Evolutionary conservation across 2,888 invertebrate genomes (phyloP), one percentile per base, ranked within the genome.

Genomic region (Caradrina kadenii): DNA sequence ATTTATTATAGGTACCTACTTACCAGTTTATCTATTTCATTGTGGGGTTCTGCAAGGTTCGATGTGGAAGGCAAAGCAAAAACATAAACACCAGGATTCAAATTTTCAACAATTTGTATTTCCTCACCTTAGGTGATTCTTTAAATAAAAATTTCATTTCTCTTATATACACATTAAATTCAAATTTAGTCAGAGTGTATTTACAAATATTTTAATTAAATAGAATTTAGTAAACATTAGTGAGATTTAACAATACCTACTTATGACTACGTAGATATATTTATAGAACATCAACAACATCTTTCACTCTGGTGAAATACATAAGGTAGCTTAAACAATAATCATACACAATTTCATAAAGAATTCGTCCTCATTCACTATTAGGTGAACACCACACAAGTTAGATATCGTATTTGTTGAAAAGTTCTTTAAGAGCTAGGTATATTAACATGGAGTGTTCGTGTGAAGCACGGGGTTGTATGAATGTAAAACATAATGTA

Each of bases 181-280:
- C 90, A 94, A 96, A 94, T 95, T 93, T 96, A 94, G 94, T 95
- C 91, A 90, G 91, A 93, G 96, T 96, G 96, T 96, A 96, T 96
- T 96, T 96, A 96, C 96, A 96, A 96, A 96, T 96, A 96, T 95
- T 96, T 95, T 94, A 94, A 94, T 96, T 95, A 93, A 96, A 95
- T 95, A 95, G 94, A 94, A 94, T 96, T 96, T 96, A 96, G 96
- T 96, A 96, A 96, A 95, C 94, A 95, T 95, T 95, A 95, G 95
- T 95, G 96, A 94, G 93, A 93, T 95, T 94, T 96, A 96, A 96
- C 96, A 95, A 95, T 95, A 95, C 92, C 91, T 95, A 95, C 92
- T 94, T 94, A 94, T 71, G 84, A 89, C 91, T 94, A 94, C 85
- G 83, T 91, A 45, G 45, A 45, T 45, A 92, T 91, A 92, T 90